phyloP scores from a whole-genome alignment of 2,113 vertebrate species.

The Myotis yumanensis region DNA sequence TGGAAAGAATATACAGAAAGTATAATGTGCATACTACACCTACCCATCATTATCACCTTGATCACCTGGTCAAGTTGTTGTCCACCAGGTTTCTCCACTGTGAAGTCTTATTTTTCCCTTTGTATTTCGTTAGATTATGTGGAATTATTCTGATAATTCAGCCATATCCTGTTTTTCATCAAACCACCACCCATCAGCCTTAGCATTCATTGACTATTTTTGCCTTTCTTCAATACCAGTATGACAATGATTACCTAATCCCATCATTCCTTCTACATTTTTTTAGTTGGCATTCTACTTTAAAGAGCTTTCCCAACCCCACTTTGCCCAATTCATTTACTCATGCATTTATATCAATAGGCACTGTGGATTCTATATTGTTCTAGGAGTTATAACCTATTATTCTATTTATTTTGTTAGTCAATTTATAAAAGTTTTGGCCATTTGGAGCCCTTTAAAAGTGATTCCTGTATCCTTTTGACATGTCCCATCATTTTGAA shows the following conservation, averaged over 20 bases:
- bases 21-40: neutral
- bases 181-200: slow-evolving; percentile 18
- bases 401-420: neutral
- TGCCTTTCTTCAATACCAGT: neutral
- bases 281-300: neutral
- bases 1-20: neutral
- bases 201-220: neutral
- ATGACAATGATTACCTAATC: neutral
- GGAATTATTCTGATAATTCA: slow-evolving; percentile 21
- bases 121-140: neutral
- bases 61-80: neutral
- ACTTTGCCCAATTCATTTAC: neutral
- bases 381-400: neutral
- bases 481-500: neutral
- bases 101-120: slow-evolving; percentile 17
- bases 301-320: neutral
- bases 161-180: slow-evolving; percentile 13
- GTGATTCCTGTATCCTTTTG: neutral
- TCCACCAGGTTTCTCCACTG: neutral
- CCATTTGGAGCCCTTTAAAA: neutral
- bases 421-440: slow-evolving; percentile 12
- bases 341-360: neutral
- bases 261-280: neutral
- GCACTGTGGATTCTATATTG: neutral
- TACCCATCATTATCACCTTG: neutral